A percentile compares a stretch with the other conserved stretches of the same genome.
phyloP scores from a whole-genome alignment of 30 jellyfish, hydroid and myxozoan genomes.

The Aurelia aurita region DNA sequence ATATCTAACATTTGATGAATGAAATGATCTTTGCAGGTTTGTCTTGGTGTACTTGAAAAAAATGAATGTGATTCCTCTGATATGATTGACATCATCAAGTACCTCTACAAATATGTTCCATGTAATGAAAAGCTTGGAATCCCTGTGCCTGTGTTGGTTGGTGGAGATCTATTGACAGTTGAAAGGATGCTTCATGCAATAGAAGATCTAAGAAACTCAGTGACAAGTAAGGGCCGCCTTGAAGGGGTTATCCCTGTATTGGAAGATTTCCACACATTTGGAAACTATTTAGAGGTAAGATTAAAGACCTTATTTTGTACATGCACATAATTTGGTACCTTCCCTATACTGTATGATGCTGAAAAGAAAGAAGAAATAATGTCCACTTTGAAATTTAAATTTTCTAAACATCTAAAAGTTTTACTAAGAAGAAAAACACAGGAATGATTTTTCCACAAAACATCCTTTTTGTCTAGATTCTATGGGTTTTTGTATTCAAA shows the following conservation, averaged over 20 bases:
- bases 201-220: conserved; percentile 1
- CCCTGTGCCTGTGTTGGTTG: neutral
- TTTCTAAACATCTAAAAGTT: too few relatives aligned
- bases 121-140: neutral
- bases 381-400: too few relatives aligned
- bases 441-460: too few relatives aligned
- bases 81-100: neutral
- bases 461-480: too few relatives aligned
- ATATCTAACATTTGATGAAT: too few relatives aligned
- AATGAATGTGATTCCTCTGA: neutral
- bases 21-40: neutral
- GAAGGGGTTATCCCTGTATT: neutral
- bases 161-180: conserved; percentile 22
- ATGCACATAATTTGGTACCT: too few relatives aligned
- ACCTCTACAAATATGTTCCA: neutral
- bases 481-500: too few relatives aligned
- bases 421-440: too few relatives aligned
- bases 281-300: neutral
- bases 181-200: neutral
- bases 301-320: too few relatives aligned
- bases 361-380: too few relatives aligned
- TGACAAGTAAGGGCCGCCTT: neutral
- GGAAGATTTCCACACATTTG: conserved; percentile 13
- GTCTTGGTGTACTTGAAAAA: neutral
- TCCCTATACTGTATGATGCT: too few relatives aligned